Percentiles rank a stretch among this genome's conserved stretches.
These are phyloP conservation scores for Mythimna pallens DNA, from an alignment of 2,888 invertebrate genomes.

Conservation along the genomic window DNA sequence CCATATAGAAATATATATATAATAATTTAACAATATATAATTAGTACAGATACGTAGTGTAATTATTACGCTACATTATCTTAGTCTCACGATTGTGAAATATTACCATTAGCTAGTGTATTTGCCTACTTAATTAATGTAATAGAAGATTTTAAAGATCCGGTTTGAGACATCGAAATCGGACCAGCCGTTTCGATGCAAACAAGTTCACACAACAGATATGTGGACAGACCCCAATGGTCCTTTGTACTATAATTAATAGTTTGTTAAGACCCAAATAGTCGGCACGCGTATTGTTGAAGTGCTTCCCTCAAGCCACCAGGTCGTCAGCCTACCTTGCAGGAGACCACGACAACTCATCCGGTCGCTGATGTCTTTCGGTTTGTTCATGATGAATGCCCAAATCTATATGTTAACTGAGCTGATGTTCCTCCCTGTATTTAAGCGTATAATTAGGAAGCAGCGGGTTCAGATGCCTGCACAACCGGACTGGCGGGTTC, in stretches of 20 bases:
- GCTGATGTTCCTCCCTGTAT: neutral
- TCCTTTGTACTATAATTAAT: conserved; percentile 13
- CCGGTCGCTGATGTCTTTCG: neutral
- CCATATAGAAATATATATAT: neutral
- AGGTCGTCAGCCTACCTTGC: neutral
- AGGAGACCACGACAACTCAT: neutral
- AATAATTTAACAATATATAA: neutral
- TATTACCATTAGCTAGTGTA: neutral
- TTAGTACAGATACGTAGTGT: neutral
- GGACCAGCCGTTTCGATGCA: conserved; percentile 13
- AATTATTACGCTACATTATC: neutral
- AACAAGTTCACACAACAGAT: neutral
- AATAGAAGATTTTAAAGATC: neutral
- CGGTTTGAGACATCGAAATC: neutral
- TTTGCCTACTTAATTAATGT: neutral
- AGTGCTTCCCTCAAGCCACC: neutral
- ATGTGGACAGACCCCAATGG: conserved; percentile 9
- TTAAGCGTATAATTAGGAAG: conserved; percentile 9
- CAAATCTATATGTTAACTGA: conserved; percentile 25
- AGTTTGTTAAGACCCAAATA: conserved; percentile 25
- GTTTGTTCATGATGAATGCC: neutral
- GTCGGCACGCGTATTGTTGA: neutral
- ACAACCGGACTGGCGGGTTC: neutral
- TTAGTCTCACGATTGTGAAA: neutral
- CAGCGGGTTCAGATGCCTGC: neutral